phyloP scores from a whole-genome alignment of 92 coral and sea anemone species.

The Siderastrea radians region DNA sequence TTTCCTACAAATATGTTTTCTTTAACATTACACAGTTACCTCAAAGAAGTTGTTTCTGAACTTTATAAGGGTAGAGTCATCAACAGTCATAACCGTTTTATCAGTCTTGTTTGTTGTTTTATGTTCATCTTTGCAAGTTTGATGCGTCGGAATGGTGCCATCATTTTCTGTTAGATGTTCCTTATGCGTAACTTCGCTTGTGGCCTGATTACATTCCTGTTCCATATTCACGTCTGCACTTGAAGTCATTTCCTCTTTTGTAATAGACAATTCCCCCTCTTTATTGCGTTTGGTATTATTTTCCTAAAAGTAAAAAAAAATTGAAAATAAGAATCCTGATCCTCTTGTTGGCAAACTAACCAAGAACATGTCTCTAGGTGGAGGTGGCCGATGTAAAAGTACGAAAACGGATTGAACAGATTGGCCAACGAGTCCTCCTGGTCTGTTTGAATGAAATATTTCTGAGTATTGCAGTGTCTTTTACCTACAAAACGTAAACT shows the following conservation, averaged over 20 bases:
- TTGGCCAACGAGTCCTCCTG: too few relatives aligned
- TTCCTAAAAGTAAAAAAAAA: background rate
- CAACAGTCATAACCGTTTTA: conserved; percentile 10
- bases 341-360: too few relatives aligned
- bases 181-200: background rate
- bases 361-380: too few relatives aligned
- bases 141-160: background rate
- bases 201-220: background rate
- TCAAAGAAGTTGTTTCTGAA: conserved; percentile 81
- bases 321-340: too few relatives aligned
- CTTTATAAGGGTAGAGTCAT: conserved; percentile 48
- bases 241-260: background rate
- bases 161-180: background rate
- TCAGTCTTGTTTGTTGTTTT: conserved; percentile 1
- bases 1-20: background rate
- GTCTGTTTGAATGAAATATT: too few relatives aligned
- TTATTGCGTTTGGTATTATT: too few relatives aligned
- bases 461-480: too few relatives aligned
- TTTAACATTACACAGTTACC: conserved; percentile 26
- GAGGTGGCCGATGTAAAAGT: too few relatives aligned
- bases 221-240: background rate
- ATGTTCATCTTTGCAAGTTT: background rate
- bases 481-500: too few relatives aligned
- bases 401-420: too few relatives aligned
- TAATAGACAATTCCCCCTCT: background rate